A percentile compares a stretch with the other conserved stretches of the same genome.
Evolutionary conservation across 2,113 vertebrate species (phyloP).

Genomic region (Nesoenas mayeri): DNA sequence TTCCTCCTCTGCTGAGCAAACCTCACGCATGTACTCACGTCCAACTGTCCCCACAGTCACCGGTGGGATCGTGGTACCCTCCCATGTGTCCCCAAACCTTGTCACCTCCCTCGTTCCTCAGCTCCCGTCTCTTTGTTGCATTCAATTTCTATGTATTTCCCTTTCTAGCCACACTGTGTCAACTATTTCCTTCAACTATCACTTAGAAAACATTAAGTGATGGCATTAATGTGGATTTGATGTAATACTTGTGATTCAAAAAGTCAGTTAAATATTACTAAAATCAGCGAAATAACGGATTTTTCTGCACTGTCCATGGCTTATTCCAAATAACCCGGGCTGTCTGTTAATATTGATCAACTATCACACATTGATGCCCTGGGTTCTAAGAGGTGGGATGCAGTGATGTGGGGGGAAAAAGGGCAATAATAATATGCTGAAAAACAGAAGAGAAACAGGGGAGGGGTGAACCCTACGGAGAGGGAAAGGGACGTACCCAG

Average conservation of each 20-base stretch:
- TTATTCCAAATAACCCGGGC: background rate
- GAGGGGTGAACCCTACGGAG: fast-evolving
- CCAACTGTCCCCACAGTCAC: fast-evolving
- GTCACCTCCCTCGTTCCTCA: background rate
- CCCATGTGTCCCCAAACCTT: too few relatives aligned
- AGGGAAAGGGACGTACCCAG: background rate
- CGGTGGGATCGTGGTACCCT: too few relatives aligned
- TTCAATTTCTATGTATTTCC: background rate
- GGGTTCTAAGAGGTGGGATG: background rate
- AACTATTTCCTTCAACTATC: background rate
- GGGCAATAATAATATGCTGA: background rate
- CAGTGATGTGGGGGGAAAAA: fast-evolving
- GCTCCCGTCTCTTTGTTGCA: background rate
- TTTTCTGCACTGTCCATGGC: fast-evolving
- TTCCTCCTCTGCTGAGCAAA: background rate
- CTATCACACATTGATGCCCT: fast-evolving
- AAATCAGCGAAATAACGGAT: fast-evolving
- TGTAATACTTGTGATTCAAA: fast-evolving
- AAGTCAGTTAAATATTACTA: fast-evolving
- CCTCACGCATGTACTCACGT: fast-evolving
- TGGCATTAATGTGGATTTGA: fast-evolving
- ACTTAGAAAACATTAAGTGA: fast-evolving
- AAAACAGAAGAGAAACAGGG: fast-evolving
- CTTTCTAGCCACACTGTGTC: background rate
- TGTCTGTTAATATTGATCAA: fast-evolving